Base-by-base conservation (phyloP, 2,797 vertebrate species). In the Acanthurus leucopareius region DNA sequence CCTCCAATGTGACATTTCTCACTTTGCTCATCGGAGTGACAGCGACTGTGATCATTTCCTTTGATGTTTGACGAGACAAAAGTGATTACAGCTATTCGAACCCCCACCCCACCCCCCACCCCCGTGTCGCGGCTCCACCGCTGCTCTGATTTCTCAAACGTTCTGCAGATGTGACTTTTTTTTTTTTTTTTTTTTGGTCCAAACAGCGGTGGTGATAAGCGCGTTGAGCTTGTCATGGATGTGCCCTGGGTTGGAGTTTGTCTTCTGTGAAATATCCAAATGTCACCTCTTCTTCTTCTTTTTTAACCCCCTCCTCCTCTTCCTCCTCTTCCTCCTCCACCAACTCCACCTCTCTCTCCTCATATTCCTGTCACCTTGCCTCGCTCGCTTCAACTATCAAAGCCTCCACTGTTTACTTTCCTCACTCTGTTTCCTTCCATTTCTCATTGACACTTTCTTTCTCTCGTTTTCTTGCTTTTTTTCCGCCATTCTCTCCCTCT, bases 251-350 rank as follows among this genome's bases (percentile, higher is more conserved):
- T 77, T 73, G 72, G 49, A 79, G 69, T 87, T 81, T 76, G 71
- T 75, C 70, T 83, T 61, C 79, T 88, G 81, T 75, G 63, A 85
- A 83, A 82, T 74, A 81, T 82, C 81, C 78, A 65, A 60, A 84
- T 75, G 74, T 80, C 83, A 78, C 56, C 3, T 25, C 25, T 25
- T 25, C 3, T 25, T 25, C 25, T 25, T 25, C 3, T 77, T 77
- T 63, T 47, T 73, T 53, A 17, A 8, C 25, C 74, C 78, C 35
- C n/a, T 32, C 49, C 16, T 48, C 28, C 28, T 38, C 57, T 22
- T 28, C 51, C 15, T 7, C 54, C 4, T 61, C 44, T 58, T 65
- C 25, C 45, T 74, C 64, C 28, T 65, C 25, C 25, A 25, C 25
- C 25, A 2, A 25, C 49, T 10, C 45, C 69, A 42, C 52, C 62